Evolutionary conservation across 2,113 vertebrate genomes (phyloP).

Genomic region (Dipodomys stephensi): DNA sequence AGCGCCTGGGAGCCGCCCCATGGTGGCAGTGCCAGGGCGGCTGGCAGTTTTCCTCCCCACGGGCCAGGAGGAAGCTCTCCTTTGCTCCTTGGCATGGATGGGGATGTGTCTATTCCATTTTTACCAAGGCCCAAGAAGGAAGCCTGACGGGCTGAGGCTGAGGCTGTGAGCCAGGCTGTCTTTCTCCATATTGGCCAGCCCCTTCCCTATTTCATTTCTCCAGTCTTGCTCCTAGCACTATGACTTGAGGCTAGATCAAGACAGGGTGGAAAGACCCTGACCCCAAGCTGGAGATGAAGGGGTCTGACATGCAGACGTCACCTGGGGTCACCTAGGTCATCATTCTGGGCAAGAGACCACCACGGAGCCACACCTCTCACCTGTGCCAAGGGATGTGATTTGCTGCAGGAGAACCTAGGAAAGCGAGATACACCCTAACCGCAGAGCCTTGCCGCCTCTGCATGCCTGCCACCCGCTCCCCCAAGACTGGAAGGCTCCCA

Average conservation of each 20-base stretch:
- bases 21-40: neutral
- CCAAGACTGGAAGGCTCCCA: neutral
- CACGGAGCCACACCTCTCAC: neutral
- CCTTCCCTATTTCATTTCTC: too few species aligned
- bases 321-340: neutral
- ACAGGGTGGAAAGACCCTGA: neutral
- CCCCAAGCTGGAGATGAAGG: neutral
- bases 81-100: neutral
- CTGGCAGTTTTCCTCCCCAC: neutral
- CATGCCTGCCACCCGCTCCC: neutral
- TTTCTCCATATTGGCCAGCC: neutral
- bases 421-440: neutral
- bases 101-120: rapidly evolving
- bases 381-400: neutral
- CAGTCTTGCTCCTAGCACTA: rapidly evolving
- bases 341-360: rapidly evolving
- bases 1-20: too few species aligned
- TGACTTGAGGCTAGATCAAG: neutral
- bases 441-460: neutral
- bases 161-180: neutral
- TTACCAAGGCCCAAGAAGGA: neutral
- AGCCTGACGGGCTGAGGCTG: neutral
- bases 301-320: neutral
- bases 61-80: neutral
- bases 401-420: neutral